Percentiles rank a stretch among this genome's conserved stretches.
phyloP scores from a whole-genome alignment of 2,797 vertebrate species.

The Syndactyla subalaris region DNA sequence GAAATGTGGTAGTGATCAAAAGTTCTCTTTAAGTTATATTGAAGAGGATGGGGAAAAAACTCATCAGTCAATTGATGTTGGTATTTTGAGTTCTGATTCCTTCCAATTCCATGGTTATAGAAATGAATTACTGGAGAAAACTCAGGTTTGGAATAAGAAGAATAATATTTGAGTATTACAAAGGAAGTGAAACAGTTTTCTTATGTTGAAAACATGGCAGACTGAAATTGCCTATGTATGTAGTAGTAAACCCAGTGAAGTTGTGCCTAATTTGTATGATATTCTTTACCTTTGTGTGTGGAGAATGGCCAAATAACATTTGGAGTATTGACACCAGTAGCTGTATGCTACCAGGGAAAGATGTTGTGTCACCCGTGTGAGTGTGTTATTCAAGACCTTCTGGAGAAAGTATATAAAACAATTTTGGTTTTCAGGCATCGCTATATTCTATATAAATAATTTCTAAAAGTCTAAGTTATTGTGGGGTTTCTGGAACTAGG shows the following conservation, averaged over 20 bases:
- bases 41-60: not conserved
- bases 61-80: not conserved
- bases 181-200: not conserved
- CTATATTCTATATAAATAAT: not conserved
- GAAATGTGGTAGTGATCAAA: constrained; percentile 44
- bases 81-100: not conserved
- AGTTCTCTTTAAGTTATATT: constrained; percentile 2
- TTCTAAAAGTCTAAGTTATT: not conserved
- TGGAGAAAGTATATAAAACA: not conserved
- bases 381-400: not conserved
- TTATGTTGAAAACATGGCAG: not conserved
- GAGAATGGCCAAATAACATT: not conserved
- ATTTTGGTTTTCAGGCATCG: not conserved
- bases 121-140: not conserved
- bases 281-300: not conserved
- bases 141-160: not conserved
- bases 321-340: not conserved
- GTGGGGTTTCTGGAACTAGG: not conserved
- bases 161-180: not conserved
- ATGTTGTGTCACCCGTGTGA: fast-evolving
- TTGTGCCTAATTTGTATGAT: not conserved
- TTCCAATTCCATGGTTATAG: not conserved
- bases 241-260: not conserved
- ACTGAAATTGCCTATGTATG: not conserved
- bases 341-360: not conserved